These are phyloP conservation scores for Rhyacophila evoluta DNA, from an alignment of 2,888 invertebrate species.

Conservation along the genomic window DNA sequence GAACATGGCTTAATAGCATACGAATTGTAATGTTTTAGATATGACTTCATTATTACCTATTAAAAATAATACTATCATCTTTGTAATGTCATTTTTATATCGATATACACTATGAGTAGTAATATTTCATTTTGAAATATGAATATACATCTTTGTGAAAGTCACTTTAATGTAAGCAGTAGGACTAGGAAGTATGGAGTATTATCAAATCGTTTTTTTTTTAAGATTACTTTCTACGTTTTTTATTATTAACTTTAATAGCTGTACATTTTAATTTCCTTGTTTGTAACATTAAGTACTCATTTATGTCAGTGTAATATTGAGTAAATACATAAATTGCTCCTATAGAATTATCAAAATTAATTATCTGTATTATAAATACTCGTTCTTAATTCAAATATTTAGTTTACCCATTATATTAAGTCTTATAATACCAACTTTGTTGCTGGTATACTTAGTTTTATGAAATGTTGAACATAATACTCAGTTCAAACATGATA, in stretches of 20 bases:
- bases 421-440: too few relatives aligned
- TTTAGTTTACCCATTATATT: too few relatives aligned
- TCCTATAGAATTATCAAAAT: too few relatives aligned
- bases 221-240: not conserved
- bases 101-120: not conserved
- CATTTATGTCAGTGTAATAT: too few relatives aligned
- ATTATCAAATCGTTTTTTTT: constrained; percentile 17
- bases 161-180: constrained; percentile 13
- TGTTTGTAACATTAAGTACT: not conserved
- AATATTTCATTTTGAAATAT: not conserved
- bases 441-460: too few relatives aligned
- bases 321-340: too few relatives aligned
- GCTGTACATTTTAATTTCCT: not conserved
- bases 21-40: not conserved
- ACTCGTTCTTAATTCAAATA: too few relatives aligned
- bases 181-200: constrained; percentile 1
- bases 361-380: too few relatives aligned
- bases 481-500: too few relatives aligned
- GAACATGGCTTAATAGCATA: not conserved
- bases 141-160: constrained; percentile 6
- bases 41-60: not conserved
- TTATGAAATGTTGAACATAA: too few relatives aligned
- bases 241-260: not conserved
- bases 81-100: not conserved
- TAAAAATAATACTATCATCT: not conserved